Evolutionary conservation across 2,888 invertebrate species (phyloP), one percentile per base, ranked within the genome.

Genomic region (Eristalis pertinax): DNA sequence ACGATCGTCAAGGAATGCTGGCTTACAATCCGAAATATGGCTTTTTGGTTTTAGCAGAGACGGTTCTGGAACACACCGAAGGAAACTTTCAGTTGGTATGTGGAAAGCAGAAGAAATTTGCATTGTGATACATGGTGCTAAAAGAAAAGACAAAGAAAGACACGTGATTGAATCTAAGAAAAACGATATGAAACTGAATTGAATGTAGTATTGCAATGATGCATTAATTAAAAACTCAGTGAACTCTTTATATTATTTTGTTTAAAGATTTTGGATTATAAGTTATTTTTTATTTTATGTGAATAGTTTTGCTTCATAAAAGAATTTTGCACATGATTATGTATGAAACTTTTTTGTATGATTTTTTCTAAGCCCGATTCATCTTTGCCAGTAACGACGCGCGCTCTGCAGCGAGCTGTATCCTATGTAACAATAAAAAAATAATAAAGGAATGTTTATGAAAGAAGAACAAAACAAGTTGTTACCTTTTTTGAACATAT

Each of bases 401-500:
- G 90, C 0, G 93, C 93, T 2, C 91, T 89, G 35, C 93, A 93
- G 15, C 90, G 89, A 15, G 92, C 92, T 15, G 92, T 91, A 89
- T 93, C 93, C 93, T 93, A 88, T 35, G 86, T 79, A 68, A 60
- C 7, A 62, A 70, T 32, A 58, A 78, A 24, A 24, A 11, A 35
- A 11, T 24, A 29, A 73, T 41, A 32, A 19, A 64, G n/a, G 35
- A 10, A 67, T 11, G 38, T n/a, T 56, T n/a, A 11, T 26, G n/a
- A n/a, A n/a, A n/a, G n/a, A n/a, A 4, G 35, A 29, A 11, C 22
- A 29, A 8, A 56, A 11, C 3, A 4, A 13, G 7, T 29, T 77
- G 88, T 89, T 65, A 92, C 93, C 91, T 93, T 93, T 82, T 91
- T 90, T 5, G 93, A 91, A 88, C 93, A 93, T 64, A 93, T 92